Base-by-base conservation (phyloP, 2,113 vertebrate species). In the Nibea albiflora region DNA sequence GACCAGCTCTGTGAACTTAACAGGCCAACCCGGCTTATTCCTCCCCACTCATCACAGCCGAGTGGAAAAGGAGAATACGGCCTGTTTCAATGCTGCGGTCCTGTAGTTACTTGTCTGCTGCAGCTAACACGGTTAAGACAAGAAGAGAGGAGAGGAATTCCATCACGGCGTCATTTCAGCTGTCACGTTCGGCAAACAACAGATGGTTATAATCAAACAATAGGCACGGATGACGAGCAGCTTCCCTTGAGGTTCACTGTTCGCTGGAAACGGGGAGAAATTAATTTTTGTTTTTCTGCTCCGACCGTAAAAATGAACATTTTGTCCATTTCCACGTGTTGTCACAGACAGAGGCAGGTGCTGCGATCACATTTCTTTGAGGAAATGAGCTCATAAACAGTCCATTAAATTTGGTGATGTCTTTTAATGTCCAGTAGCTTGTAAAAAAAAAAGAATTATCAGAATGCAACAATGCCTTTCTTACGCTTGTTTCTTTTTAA, bases 21-120 rank as follows among this genome's bases (percentile, higher is more conserved):
- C 28, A n/a, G 69, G 2, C 52, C 52, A 64, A 74, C 58, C 46
- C 54, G 44, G 50, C 62, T 77, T 84, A 44, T 73, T 85, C 77
- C 73, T 49, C 47, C 35, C 65, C 66, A 72, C 84, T 73, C 42
- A 76, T 89, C 81, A 73, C 86, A 81, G 80, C 75, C 68, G 61
- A 76, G 68, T 20, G 46, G 50, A 39, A 65, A 75, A 61, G 52
- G 42, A 76, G 66, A 70, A 69, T 31, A 62, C 3, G 16, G 46
- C 52, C 35, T 16, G 35, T 68, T 86, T 39, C 49, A 58, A n/a
- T 2, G n/a, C 57, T 1, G 31, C 16, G 0, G 60, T 74, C 80
- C 60, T 85, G 87, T 77, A 73, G 69, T 74, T 76, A 65, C 88
- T 61, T 76, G 79, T 78, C 83, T 42, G 31, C 0, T 61, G 24